A percentile compares a stretch with the other conserved stretches of the same genome.
Conservation (phyloP, 2,797 vertebrate genomes). For the Centroberyx gerrardi region DNA sequence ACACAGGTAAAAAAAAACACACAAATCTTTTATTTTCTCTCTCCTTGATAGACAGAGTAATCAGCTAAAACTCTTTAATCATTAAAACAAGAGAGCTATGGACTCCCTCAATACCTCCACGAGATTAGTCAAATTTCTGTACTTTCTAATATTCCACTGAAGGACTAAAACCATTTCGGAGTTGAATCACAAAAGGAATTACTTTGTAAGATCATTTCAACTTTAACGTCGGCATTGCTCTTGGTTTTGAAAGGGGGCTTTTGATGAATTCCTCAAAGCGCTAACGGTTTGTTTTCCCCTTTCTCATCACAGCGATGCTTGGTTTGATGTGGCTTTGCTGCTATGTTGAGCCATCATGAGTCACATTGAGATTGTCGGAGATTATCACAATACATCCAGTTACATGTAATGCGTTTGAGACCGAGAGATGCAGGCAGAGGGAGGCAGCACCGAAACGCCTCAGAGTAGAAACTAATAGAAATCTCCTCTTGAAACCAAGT, state of each 20-base stretch:
- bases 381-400: conserved; percentile 53
- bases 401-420: conserved; percentile 42
- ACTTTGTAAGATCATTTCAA: conserved; percentile 63
- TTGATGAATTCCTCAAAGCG: conserved; percentile 74
- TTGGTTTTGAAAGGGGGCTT: conserved; percentile 55
- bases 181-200: conserved; percentile 67
- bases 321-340: conserved; percentile 62
- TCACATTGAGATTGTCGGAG: conserved; percentile 44
- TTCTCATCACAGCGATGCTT: conserved; percentile 28
- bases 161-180: conserved; percentile 59
- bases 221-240: conserved; percentile 65
- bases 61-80: conserved; percentile 65
- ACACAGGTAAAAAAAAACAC: conserved; percentile 2
- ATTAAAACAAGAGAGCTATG: conserved; percentile 47
- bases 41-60: conserved; percentile 27
- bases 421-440: conserved; percentile 17
- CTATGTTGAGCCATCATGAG: conserved; percentile 49
- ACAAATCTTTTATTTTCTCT: conserved; percentile 10
- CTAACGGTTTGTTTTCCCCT: conserved; percentile 74
- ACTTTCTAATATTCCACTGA: conserved; percentile 57
- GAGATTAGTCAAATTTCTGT: conserved; percentile 59
- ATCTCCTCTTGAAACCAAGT: conserved; percentile 42
- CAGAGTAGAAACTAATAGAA: conserved; percentile 43
- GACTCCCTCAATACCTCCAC: conserved; percentile 45
- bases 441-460: conserved; percentile 31